Evolutionary conservation across 2,113 vertebrate species (phyloP), one percentile per base, ranked within the genome.

Genomic region (Nanorana parkeri): DNA sequence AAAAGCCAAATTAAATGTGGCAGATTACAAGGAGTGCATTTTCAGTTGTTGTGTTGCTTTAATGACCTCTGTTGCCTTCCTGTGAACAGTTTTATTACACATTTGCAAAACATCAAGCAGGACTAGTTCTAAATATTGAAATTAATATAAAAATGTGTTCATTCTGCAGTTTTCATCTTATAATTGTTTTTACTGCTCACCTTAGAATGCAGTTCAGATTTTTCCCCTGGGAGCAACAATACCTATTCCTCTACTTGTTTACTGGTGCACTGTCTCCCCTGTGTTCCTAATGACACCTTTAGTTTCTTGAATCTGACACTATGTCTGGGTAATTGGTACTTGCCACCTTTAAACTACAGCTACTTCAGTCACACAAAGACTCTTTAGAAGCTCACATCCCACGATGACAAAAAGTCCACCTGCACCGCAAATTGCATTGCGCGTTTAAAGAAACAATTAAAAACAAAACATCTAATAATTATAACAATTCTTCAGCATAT

Each of bases 291-390:
- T 64, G 61, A 66, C 11, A 56, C 10, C 61, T 66, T 74, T 74
- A 28, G 20, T 26, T 56, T 74, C 61, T 66, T 64, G 17, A 16
- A 24, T 61, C 47, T 81, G 69, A 81, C 80, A 56, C 60, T 17
- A 17, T 56, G 80, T 74, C 69, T 81, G 11, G 16, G n/a, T 81
- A 81, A 81, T 81, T 74, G 60, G 19, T 73, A 81, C 69, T 74
- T 72, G 68, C 55, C 36, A 63, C 54, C 24, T 73, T 82, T 74
- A 75, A 55, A 82, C 28, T 56, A 47, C 63, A 82, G 47, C 71
- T 41, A 71, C 54, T 60, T 54, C 10, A 28, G 58, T 64, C 26
- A 20, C 6, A 74, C 26, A 55, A 55, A 69, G 66, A 55, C 8
- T 20, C 28, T 58, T 56, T 56, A 58, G 54, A 67, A 32, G 28